Evolutionary conservation across 2,888 invertebrate species (phyloP).

Genomic region (Ichneumoninae sp.): DNA sequence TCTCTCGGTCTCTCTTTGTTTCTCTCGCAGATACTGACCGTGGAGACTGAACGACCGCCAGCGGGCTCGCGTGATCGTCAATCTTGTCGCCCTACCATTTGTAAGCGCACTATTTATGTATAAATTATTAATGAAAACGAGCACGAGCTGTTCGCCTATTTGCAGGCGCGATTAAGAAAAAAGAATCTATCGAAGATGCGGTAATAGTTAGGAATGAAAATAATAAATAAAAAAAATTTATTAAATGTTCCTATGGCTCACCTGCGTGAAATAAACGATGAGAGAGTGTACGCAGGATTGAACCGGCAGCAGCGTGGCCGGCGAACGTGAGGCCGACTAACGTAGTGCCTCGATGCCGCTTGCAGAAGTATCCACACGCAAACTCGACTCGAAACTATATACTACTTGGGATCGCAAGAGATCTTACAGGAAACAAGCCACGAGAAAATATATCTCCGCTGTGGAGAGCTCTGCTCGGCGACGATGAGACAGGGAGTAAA

Average conservation of each 20-base stretch:
- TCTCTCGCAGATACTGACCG: background rate
- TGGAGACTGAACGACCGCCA: slow-evolving; percentile 19
- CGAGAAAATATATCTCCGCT: background rate
- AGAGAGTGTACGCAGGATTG: background rate
- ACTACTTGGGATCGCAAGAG: background rate
- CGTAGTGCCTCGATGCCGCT: slow-evolving; percentile 7
- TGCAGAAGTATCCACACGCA: slow-evolving; percentile 17
- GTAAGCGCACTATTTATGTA: background rate
- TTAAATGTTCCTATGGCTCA: background rate
- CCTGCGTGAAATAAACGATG: slow-evolving; percentile 7
- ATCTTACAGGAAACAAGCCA: background rate
- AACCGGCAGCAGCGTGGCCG: slow-evolving; percentile 3
- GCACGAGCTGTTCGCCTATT: background rate
- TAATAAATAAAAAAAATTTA: background rate
- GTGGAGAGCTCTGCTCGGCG: background rate
- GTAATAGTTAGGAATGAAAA: background rate
- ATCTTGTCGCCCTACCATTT: background rate
- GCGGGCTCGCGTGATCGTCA: slow-evolving; percentile 50
- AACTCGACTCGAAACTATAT: slow-evolving; percentile 9
- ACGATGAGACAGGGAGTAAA: slow-evolving; percentile 30
- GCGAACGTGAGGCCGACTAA: slow-evolving; percentile 1
- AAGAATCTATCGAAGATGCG: background rate
- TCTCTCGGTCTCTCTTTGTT: background rate
- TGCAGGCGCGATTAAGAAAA: background rate
- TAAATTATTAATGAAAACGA: background rate